phyloP scores from a whole-genome alignment of 2,113 vertebrate species.

The Lophotis ruficrista region DNA sequence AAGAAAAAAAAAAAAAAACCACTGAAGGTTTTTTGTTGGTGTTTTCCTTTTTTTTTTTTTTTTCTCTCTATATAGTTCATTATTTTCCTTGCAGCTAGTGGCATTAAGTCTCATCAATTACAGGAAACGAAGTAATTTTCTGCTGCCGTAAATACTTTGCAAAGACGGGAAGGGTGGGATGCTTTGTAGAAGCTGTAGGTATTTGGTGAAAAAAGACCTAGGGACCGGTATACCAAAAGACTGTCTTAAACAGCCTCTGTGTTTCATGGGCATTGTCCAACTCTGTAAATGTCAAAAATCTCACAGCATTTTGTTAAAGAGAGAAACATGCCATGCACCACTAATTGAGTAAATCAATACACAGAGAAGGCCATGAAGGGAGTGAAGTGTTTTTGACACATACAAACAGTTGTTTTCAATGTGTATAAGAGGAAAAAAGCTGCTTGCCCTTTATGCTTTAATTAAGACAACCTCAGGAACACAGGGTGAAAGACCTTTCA shows the following conservation, averaged over 20 bases:
- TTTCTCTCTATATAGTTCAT: neutral
- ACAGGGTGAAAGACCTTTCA: conserved; percentile 11
- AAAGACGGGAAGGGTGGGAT: neutral
- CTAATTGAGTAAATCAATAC: conserved; percentile 63
- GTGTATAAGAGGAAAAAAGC: neutral
- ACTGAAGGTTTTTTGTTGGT: neutral
- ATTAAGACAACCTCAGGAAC: conserved; percentile 1
- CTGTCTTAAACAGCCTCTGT: neutral
- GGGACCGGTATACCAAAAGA: neutral
- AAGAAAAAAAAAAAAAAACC: neutral
- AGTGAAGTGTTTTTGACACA: conserved; percentile 17
- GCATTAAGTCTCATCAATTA: neutral
- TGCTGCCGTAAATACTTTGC: neutral
- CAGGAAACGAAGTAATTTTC: neutral
- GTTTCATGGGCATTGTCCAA: neutral
- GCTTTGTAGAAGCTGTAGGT: neutral
- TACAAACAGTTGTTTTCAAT: neutral
- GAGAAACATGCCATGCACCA: neutral
- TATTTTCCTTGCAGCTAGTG: neutral
- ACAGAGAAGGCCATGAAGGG: neutral
- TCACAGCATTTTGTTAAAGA: neutral
- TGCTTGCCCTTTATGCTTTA: conserved; percentile 38
- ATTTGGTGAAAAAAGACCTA: neutral
- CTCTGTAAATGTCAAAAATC: conserved; percentile 44
- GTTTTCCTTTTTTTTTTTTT: too few relatives aligned